Percentiles rank a stretch among this genome's conserved stretches.
These are phyloP conservation scores for Pholis gunnellus DNA, from an alignment of 2,113 vertebrate species.

Conservation along the genomic window DNA sequence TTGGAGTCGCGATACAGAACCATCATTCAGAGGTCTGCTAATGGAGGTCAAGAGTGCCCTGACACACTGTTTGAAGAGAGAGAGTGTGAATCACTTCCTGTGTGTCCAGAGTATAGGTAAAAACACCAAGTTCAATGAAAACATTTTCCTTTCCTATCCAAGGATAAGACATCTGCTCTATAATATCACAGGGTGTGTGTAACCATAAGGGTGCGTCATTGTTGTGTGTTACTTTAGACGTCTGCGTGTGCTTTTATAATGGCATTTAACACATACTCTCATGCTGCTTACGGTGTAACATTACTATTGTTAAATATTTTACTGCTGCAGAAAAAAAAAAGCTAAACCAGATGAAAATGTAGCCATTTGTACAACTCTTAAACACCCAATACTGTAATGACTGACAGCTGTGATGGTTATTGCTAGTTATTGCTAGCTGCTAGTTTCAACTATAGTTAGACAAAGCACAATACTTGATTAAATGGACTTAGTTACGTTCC, in stretches of 20 bases:
- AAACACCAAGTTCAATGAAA: slow-evolving; percentile 20
- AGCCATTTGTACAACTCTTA: neutral
- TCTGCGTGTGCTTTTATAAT: neutral
- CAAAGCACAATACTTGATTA: neutral
- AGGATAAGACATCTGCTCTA: neutral
- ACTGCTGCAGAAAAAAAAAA: no score
- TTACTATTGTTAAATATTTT: neutral
- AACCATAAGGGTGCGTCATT: no score
- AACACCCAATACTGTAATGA: neutral
- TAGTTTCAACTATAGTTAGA: neutral
- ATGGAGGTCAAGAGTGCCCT: slow-evolving; percentile 92
- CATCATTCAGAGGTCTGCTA: slow-evolving; percentile 87
- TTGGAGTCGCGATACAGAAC: slow-evolving; percentile 93
- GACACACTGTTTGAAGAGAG: slow-evolving; percentile 96
- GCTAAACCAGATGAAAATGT: neutral
- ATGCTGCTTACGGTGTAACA: neutral
- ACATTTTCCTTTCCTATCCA: neutral
- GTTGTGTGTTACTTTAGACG: neutral
- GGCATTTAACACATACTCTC: neutral
- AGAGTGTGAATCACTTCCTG: slow-evolving; percentile 90
- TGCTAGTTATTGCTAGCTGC: neutral
- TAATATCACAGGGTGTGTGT: neutral
- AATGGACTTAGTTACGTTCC: no score
- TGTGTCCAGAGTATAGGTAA: slow-evolving; percentile 92
- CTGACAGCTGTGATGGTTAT: neutral